phyloP scores from a whole-genome alignment of 1,140 invertebrate species.

The Medauroidea extradentata region DNA sequence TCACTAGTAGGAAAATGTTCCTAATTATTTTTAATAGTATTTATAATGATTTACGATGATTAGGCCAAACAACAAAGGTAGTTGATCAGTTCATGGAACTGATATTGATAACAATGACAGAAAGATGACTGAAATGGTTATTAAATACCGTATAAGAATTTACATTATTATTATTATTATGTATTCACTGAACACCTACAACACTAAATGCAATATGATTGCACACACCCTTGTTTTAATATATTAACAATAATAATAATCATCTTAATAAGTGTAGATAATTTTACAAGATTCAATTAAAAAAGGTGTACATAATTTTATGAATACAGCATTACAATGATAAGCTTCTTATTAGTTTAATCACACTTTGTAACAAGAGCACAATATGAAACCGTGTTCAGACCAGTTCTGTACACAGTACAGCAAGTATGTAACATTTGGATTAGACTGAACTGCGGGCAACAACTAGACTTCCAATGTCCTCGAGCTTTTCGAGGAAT shows the following conservation, averaged over 20 bases:
- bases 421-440: too few relatives aligned
- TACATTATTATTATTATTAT: slow-evolving; percentile 1
- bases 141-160: too few relatives aligned
- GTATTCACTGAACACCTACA: slow-evolving; percentile 14
- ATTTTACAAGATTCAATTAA: neutral
- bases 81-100: slow-evolving; percentile 14
- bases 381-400: too few relatives aligned
- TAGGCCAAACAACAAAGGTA: slow-evolving; percentile 17
- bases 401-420: too few relatives aligned
- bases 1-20: neutral
- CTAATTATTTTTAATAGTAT: neutral
- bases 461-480: too few relatives aligned
- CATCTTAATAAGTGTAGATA: neutral
- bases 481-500: too few relatives aligned
- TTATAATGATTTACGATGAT: slow-evolving; percentile 4
- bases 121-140: neutral
- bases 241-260: neutral
- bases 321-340: too few relatives aligned
- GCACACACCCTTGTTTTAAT: slow-evolving; percentile 2
- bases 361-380: too few relatives aligned
- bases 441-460: too few relatives aligned
- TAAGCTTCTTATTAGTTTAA: too few relatives aligned
- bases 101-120: slow-evolving; percentile 8
- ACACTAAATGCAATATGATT: slow-evolving; percentile 14
- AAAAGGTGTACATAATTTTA: neutral